Base-by-base conservation (phyloP, 2,888 invertebrate species). In the Meiosimyza decipiens region DNA sequence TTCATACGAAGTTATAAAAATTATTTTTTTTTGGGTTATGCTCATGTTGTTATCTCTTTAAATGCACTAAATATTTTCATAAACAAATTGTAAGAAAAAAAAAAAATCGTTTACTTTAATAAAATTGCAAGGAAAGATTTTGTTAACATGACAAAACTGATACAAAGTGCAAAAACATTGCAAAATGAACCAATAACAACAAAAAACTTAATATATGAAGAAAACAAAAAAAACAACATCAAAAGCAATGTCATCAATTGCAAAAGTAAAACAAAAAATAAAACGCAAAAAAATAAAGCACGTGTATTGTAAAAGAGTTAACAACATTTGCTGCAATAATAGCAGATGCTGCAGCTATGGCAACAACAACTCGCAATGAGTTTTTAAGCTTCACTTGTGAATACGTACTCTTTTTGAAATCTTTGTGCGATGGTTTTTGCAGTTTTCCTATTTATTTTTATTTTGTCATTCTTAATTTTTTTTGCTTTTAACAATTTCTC, bases 231-330 rank as follows among this genome's bases (percentile, higher is more conserved):
- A 28, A 28, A 3, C 28, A 28, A 4, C 28, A 28, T 40, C 18
- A 18, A 57, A 71, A 57, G 66, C 57, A 71, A 73, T 63, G 71
- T 54, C 70, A 71, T 71, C 57, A 55, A 71, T 73, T 66, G 47
- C 4, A 15, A 57, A 55, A 57, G 40, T 2, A 9, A 40, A 13
- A 40, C 6, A 18, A 22, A 2, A 7, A 47, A 12, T 40, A 13
- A n/a, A 6, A 40, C 7, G n/a, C n/a, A n/a, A n/a, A n/a, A n/a
- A n/a, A 40, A 11, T 9, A 15, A 18, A 11, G 60, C 54, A 54
- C 66, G 55, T 40, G 50, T 51, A 64, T 49, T 50, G 54, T 18
- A n/a, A 18, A 18, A n/a, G 18, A 54, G n/a, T n/a, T 18, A 13
- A 12, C n/a, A 54, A 18, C 54, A 54, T 16, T 16, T 18, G 18